Base-by-base conservation (phyloP, 2,888 invertebrate species). In the Sarcophaga caerulescens region DNA sequence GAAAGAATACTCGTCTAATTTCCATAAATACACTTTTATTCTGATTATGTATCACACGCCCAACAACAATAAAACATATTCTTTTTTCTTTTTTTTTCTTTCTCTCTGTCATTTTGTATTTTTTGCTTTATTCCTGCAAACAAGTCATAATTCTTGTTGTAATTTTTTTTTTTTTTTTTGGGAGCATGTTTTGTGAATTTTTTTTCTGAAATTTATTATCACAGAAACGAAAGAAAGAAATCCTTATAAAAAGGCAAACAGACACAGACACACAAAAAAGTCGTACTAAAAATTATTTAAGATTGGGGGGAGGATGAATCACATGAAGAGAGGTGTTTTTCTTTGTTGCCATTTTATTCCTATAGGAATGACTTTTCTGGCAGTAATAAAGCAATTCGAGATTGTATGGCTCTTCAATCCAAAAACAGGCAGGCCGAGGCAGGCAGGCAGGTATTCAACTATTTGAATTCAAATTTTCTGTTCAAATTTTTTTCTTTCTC, bases 31-130 rank as follows among this genome's bases (percentile, higher is more conserved):
- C 35, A 35, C 74, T 81, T 84, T 81, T 78, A 81, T 65, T 74
- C 65, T 84, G 84, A 84, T 84, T 86, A 71, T 69, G 62, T 62
- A 78, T 84, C 81, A 81, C 86, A 84, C 86, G 86, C 86, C 86
- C 70, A 75, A 77, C 81, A 81, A 81, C 84, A 87, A 88, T 86
- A 84, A 88, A 88, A 76, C 87, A 88, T 87, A 85, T 83, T 88
- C 87, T 84, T 82, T 77, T 81, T 71, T 80, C 35, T 35, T 8
- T 35, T 0, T 35, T 2, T 10, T 8, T 35, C 10, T 35, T 2
- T 35, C 35, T 8, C 8, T 10, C 35, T 35, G 35, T 35, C 35
- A 35, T 35, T 35, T 35, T 35, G 35, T 8, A 35, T 35, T 35
- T 83, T 85, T 68, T 73, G 75, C 52, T 81, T 84, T 59, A 69